phyloP scores from a whole-genome alignment of 2,888 invertebrate species.

The Rugalucina vietnamica region DNA sequence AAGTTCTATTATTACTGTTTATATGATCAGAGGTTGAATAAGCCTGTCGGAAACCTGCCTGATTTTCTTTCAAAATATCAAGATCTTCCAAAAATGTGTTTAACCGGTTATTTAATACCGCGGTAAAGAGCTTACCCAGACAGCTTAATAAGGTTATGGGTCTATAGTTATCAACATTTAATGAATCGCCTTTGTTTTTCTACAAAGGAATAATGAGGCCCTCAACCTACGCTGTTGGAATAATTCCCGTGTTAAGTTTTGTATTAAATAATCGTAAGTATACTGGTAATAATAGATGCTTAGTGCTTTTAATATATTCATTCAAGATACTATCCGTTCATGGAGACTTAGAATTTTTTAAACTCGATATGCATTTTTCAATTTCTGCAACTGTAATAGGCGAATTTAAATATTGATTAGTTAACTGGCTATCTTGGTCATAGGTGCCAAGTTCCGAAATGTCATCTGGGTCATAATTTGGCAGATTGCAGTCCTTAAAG shows the following conservation, averaged over 20 bases:
- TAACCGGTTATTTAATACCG: background rate
- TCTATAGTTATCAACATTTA: background rate
- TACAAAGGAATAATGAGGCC: background rate
- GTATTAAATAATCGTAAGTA: constrained; percentile 10
- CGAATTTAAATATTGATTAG: background rate
- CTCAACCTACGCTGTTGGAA: background rate
- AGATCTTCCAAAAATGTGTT: background rate
- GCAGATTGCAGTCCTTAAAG: constrained; percentile 1
- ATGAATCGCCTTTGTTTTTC: background rate
- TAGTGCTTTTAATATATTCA: constrained; percentile 37
- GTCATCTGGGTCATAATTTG: background rate
- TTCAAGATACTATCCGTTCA: constrained; percentile 21
- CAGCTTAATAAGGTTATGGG: background rate
- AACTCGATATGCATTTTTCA: background rate
- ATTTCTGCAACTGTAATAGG: constrained; percentile 29
- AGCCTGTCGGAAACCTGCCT: background rate
- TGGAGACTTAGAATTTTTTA: constrained; percentile 23
- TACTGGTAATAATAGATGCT: background rate
- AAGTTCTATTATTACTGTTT: background rate
- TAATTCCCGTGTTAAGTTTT: constrained; percentile 18
- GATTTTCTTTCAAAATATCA: background rate
- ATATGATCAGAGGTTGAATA: background rate
- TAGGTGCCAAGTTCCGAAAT: no score
- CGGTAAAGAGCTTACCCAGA: background rate
- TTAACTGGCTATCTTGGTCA: no score